Conservation (phyloP, 1,140 invertebrate species). For the Cardiocondyla obscurior region DNA sequence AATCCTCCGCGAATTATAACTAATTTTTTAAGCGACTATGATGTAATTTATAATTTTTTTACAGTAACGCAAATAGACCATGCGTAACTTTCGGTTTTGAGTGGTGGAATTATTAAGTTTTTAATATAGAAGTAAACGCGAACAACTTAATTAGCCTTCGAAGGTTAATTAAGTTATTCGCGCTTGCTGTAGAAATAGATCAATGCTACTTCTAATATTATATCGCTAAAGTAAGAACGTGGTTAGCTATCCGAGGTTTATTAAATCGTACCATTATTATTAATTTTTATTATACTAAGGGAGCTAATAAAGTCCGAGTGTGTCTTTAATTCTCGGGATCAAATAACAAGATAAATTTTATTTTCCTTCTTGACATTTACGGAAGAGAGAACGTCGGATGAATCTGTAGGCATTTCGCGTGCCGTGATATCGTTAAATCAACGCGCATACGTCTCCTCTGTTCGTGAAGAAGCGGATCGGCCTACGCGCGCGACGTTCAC, state of each 20-base stretch:
- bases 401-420: neutral
- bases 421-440: neutral
- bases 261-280: neutral
- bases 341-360: neutral
- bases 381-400: neutral
- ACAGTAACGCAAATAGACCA: neutral
- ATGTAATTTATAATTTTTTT: neutral
- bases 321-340: neutral
- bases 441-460: neutral
- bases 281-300: neutral
- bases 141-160: neutral
- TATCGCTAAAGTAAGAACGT: neutral
- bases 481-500: neutral
- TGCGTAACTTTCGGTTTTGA: neutral
- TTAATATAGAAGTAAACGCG: neutral
- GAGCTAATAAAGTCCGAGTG: neutral
- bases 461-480: neutral
- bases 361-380: neutral
- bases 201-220: conserved; percentile 4
- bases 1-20: too few species aligned
- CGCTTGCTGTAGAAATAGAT: neutral
- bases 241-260: neutral
- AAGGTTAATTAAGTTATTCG: neutral
- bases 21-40: neutral
- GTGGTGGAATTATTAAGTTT: neutral